Conservation (phyloP, 1,140 invertebrate species). For the Hylyphantes graminicola region DNA sequence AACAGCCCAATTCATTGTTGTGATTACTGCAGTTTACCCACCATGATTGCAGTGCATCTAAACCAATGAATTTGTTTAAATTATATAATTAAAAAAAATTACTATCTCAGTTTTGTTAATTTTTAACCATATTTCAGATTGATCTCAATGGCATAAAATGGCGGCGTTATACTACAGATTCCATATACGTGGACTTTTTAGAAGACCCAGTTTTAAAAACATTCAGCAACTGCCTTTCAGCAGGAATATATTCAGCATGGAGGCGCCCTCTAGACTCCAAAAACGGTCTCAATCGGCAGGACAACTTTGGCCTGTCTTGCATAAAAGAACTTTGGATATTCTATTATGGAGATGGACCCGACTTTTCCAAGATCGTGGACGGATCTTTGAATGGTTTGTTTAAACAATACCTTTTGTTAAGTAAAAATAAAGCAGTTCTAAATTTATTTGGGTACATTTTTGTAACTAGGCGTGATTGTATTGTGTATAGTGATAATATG, state of each 20-base stretch:
- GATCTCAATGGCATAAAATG: slow-evolving; percentile 99
- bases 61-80: background rate
- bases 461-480: too few species aligned
- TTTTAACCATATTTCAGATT: slow-evolving; percentile 77
- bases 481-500: too few species aligned
- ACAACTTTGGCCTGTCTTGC: slow-evolving; percentile 29
- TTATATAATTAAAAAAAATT: background rate
- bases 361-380: slow-evolving; percentile 71
- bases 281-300: background rate
- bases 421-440: too few species aligned
- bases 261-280: slow-evolving; percentile 72
- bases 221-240: slow-evolving; percentile 91
- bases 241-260: slow-evolving; percentile 97
- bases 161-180: slow-evolving; percentile 87
- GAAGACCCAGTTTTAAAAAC: slow-evolving; percentile 93
- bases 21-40: too few species aligned
- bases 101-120: background rate
- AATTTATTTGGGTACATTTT: too few species aligned
- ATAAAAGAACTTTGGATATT: slow-evolving; percentile 97
- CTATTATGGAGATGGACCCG: slow-evolving; percentile 98
- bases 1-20: too few species aligned
- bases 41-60: too few species aligned
- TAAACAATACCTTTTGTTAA: slow-evolving; percentile 43
- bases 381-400: slow-evolving; percentile 23
- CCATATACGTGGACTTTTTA: slow-evolving; percentile 74